Base-by-base conservation (phyloP, 2,113 vertebrate species). In the Megaceryle torquata region DNA sequence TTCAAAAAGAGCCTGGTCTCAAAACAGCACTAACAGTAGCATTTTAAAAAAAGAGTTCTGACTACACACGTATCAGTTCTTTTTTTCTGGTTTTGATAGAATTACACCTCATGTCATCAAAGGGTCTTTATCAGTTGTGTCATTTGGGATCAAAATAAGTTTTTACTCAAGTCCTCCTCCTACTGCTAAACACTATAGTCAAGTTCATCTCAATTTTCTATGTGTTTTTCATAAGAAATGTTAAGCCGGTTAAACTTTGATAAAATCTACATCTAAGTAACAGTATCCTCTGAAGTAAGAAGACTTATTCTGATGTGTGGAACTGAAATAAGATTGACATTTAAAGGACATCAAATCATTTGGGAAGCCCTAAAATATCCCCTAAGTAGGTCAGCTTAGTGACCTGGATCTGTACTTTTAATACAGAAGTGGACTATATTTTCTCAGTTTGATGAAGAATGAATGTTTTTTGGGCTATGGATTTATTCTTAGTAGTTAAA, bases 301-400 rank as follows among this genome's bases (percentile, higher is more conserved):
- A 64, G 74, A 71, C 84, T 82, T 48, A 16, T 37, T 60, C 51
- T 93, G 86, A 94, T 91, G 84, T 7, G 1, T 82, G 83, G 92
- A 89, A 61, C 25, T 41, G 84, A 84, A 88, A 82, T 14, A 83
- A 79, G 85, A 93, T 82, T 94, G 93, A 77, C 94, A 93, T 97
- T 97, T 98, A 95, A 93, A 97, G 85, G 95, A 82, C 51, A 0
- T 85, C 37, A 65, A 96, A 74, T 91, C 92, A 97, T 97, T 96
- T 81, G 96, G 97, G 95, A 97, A 91, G 81, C 63, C 70, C 92
- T 89, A 95, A 95, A 97, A 97, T 97, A 97, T 92, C 87, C 93
- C 60, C 70, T 75, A 97, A 97, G 74, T 93, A 96, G 89, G 96
- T 95, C 89, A 91, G 61, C 86, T 87, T 41, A n/a, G 53, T 96